phyloP scores from a whole-genome alignment of 2,113 vertebrate species.

The Eupsittula cactorum region DNA sequence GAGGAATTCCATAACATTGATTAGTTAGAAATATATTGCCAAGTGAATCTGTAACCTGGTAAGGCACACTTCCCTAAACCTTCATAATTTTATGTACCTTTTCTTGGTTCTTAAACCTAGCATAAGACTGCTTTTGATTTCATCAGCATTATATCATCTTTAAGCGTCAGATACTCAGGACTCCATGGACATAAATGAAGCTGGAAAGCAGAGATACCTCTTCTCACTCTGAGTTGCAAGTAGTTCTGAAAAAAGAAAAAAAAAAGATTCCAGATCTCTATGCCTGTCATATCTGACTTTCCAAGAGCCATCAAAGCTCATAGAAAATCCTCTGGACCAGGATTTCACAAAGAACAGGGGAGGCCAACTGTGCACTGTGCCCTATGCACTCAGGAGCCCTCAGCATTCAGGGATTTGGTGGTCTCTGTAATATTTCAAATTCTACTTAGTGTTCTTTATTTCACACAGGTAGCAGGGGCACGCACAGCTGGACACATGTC shows the following conservation, averaged over 20 bases:
- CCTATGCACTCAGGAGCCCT: background rate
- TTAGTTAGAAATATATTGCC: background rate
- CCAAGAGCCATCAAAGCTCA: background rate
- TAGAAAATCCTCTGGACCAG: background rate
- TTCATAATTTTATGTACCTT: background rate
- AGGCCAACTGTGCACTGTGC: accelerated
- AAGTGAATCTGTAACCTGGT: background rate
- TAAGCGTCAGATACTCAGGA: background rate
- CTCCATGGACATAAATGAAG: background rate
- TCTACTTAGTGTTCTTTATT: background rate
- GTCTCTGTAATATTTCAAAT: background rate
- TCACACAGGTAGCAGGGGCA: background rate
- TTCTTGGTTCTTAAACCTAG: background rate
- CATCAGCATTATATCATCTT: background rate
- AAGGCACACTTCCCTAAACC: background rate
- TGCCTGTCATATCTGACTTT: background rate
- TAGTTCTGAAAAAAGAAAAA: background rate
- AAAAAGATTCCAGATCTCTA: background rate
- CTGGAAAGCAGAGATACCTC: background rate
- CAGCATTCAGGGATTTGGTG: background rate
- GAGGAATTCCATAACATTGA: background rate
- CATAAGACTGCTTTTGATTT: background rate
- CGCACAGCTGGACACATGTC: background rate
- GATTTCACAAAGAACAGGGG: background rate
- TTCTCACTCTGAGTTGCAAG: background rate